phyloP scores from a whole-genome alignment of 2,797 vertebrate species.

The Numenius phaeopus region DNA sequence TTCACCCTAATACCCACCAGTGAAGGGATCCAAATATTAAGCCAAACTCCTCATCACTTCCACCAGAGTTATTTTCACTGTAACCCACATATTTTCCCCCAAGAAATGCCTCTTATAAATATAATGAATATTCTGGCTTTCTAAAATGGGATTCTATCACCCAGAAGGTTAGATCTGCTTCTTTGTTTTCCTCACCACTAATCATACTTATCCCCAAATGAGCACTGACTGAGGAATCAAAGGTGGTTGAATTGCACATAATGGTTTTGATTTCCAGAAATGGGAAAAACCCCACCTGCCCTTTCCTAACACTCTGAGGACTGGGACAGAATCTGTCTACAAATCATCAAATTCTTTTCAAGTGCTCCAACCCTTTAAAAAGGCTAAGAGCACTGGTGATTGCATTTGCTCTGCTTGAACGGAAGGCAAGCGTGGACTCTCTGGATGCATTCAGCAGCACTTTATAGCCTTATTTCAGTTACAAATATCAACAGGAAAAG shows the following conservation, averaged over 20 bases:
- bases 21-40: conserved; percentile 64
- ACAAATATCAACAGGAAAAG: conserved; percentile 7
- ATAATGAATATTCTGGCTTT: neutral
- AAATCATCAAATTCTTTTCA: conserved; percentile 11
- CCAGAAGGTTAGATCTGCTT: neutral
- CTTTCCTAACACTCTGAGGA: neutral
- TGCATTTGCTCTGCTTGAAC: conserved; percentile 52
- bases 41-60: neutral
- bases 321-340: conserved; percentile 8
- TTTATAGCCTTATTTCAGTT: conserved; percentile 24
- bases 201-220: neutral
- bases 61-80: neutral
- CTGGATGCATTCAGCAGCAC: neutral
- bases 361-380: conserved; percentile 26
- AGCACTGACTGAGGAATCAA: neutral
- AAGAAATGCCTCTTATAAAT: conserved; percentile 5
- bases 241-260: neutral
- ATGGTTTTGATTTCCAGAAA: conserved; percentile 38
- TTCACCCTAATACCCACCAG: conserved; percentile 51
- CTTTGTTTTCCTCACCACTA: neutral
- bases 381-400: conserved; percentile 8
- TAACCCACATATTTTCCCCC: neutral
- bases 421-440: neutral
- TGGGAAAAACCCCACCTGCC: neutral
- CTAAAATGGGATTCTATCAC: neutral